Evolutionary conservation across 2,797 vertebrate species (phyloP).

Genomic region (Lacerta agilis): DNA sequence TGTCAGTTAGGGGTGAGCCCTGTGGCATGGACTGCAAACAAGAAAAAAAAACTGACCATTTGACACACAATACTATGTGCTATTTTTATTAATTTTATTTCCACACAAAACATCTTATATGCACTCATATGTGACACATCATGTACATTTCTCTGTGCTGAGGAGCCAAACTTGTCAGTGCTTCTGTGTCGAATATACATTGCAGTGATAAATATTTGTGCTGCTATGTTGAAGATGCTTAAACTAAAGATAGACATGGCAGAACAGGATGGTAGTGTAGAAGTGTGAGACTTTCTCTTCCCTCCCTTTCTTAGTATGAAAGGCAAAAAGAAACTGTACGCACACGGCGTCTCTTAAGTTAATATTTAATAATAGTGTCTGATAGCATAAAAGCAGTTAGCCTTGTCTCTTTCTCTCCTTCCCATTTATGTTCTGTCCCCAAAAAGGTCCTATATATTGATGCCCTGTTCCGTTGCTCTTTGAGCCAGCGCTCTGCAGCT

Average conservation of each 20-base stretch:
- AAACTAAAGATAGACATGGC: background rate
- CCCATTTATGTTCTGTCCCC: background rate
- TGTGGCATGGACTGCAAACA: no score
- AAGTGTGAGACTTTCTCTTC: background rate
- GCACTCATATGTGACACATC: background rate
- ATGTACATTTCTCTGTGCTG: background rate
- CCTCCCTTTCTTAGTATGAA: background rate
- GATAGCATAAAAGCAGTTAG: no score
- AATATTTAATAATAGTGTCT: no score
- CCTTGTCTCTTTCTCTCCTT: background rate
- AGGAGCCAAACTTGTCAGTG: no score
- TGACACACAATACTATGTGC: background rate
- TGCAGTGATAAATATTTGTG: background rate
- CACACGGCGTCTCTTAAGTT: no score
- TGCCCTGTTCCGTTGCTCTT: background rate
- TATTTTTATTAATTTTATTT: no score
- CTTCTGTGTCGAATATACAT: no score
- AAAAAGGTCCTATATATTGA: slow-evolving; percentile 1
- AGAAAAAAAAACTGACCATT: background rate
- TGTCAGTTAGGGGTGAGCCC: no score
- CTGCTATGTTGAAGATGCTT: background rate
- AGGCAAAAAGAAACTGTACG: background rate
- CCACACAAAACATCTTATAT: background rate
- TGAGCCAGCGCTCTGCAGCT: slow-evolving; percentile 26
- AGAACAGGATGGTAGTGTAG: background rate